phyloP scores from a whole-genome alignment of 2,797 vertebrate species.

The Vultur gryphus region DNA sequence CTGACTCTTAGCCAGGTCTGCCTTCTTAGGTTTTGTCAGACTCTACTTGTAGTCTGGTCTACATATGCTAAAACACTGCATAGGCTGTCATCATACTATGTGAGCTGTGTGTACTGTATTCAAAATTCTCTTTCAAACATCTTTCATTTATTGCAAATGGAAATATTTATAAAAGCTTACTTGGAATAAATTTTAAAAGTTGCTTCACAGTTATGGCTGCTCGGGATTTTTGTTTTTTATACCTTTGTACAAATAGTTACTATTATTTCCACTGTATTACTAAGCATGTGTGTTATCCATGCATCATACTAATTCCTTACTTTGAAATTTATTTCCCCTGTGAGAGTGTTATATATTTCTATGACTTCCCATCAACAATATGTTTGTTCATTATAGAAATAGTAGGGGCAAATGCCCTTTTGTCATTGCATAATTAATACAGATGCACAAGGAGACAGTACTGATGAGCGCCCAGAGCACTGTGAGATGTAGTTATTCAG shows the following conservation, averaged over 20 bases:
- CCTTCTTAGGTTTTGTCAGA: constrained; percentile 67
- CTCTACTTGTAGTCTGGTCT: constrained; percentile 49
- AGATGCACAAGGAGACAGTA: neutral
- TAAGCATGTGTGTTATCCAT: neutral
- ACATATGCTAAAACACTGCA: constrained; percentile 50
- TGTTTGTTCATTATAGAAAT: neutral
- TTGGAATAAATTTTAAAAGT: neutral
- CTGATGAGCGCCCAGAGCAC: neutral
- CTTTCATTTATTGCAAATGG: neutral
- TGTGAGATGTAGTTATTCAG: neutral
- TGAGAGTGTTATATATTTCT: neutral
- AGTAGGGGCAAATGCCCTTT: neutral
- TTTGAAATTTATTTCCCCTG: neutral
- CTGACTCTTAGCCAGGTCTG: constrained; percentile 79
- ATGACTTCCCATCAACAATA: neutral
- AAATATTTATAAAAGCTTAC: neutral
- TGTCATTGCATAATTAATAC: neutral
- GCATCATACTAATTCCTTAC: neutral
- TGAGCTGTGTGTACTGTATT: neutral
- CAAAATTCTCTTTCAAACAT: neutral
- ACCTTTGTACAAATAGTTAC: neutral
- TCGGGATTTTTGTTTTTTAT: neutral
- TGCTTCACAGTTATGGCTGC: neutral
- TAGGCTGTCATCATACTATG: neutral
- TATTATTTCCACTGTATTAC: neutral